phyloP scores from a whole-genome alignment of 2,113 vertebrate species.

The Oncorhynchus tshawytscha region DNA sequence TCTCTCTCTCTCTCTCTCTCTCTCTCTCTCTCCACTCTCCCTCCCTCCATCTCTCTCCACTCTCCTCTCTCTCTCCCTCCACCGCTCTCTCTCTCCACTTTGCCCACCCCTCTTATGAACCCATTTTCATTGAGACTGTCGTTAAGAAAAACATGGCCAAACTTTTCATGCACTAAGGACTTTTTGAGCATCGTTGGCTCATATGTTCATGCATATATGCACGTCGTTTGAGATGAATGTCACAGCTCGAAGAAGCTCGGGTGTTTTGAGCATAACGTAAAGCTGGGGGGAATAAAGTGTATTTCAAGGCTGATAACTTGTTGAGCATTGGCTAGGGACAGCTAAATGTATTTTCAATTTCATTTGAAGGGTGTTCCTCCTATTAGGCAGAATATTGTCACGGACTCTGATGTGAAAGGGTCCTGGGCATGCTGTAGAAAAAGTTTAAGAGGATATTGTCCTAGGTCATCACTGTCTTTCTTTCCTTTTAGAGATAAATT shows the following conservation, averaged over 20 bases:
- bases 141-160: slow-evolving; percentile 33
- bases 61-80: background rate
- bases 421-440: background rate
- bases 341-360: background rate
- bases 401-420: background rate
- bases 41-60: background rate
- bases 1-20: background rate
- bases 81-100: background rate
- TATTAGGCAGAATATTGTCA: background rate
- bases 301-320: background rate
- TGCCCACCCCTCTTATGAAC: slow-evolving; percentile 9
- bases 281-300: background rate
- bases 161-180: slow-evolving; percentile 19
- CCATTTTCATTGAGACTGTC: slow-evolving; percentile 42
- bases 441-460: too few relatives aligned
- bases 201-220: slow-evolving; percentile 4
- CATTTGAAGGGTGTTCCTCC: background rate
- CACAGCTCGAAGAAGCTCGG: background rate
- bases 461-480: too few relatives aligned
- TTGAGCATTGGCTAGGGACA: background rate
- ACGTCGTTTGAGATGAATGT: background rate
- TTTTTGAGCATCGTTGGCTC: slow-evolving; percentile 33
- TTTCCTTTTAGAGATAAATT: too few relatives aligned
- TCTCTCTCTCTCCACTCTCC: too few relatives aligned
- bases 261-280: background rate